A percentile compares a stretch with the other conserved stretches of the same genome.
phyloP scores from a whole-genome alignment of 23 tunicate species.

The Styela plicata region DNA sequence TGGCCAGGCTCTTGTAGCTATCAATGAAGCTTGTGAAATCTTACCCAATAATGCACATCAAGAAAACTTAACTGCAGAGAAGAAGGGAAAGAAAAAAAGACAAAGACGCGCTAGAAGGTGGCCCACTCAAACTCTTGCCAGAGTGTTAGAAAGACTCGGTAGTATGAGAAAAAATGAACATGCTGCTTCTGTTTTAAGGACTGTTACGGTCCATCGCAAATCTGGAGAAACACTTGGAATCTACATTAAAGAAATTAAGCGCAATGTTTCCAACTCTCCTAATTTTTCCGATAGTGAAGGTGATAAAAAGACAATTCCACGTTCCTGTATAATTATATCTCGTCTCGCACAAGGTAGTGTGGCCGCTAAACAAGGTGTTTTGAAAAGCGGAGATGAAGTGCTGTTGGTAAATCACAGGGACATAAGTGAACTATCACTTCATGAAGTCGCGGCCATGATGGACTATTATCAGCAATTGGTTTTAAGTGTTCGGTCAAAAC shows the following conservation, averaged over 20 bases:
- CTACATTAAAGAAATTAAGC: conserved; percentile 56
- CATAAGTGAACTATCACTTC: conserved; percentile 35
- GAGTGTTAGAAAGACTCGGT: conserved; percentile 17
- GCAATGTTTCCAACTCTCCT: background rate
- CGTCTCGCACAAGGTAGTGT: conserved; percentile 35
- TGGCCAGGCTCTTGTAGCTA: background rate
- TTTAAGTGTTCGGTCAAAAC: conserved; percentile 42
- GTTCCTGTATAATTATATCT: conserved; percentile 60
- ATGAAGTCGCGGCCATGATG: conserved; percentile 84
- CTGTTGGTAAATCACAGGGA: conserved; percentile 61
- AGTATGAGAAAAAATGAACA: conserved; percentile 5
- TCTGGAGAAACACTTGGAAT: conserved; percentile 62
- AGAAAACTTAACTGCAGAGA: background rate
- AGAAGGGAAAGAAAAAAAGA: conserved; percentile 6
- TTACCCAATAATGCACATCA: background rate
- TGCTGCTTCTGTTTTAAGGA: conserved; percentile 30
- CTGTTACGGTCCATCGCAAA: conserved; percentile 47
- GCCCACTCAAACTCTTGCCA: conserved; percentile 15
- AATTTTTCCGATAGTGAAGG: conserved; percentile 4
- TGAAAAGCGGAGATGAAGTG: conserved; percentile 68
- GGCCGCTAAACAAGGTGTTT: conserved; percentile 35
- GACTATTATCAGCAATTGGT: conserved; percentile 33
- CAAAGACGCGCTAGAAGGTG: conserved; percentile 2
- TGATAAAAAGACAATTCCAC: background rate
- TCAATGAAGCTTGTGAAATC: background rate